These are phyloP conservation scores for Drosophila subquinaria DNA, from an alignment of 2,888 invertebrate species.

Conservation along the genomic window DNA sequence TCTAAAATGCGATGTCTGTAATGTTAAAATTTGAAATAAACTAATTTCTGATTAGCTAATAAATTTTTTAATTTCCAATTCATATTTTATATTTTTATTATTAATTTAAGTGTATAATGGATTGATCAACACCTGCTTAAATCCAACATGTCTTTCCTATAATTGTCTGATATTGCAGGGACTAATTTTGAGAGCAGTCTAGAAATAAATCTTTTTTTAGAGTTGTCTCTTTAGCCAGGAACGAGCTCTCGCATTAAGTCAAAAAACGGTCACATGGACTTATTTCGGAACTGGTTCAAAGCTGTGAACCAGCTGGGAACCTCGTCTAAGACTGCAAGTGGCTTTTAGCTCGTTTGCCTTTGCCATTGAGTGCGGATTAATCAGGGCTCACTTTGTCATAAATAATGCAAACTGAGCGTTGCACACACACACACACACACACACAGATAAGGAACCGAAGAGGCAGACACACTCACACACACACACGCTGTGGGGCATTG, in stretches of 20 bases:
- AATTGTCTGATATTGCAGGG: no score
- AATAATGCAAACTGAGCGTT: conserved; percentile 73
- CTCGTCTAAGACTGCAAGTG: conserved; percentile 28
- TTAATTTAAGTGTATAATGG: no score
- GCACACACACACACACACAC: conserved; percentile 33
- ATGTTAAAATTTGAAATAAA: no score
- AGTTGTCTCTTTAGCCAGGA: no score
- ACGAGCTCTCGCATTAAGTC: background rate
- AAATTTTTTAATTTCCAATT: no score
- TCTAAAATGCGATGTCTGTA: no score
- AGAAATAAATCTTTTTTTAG: no score
- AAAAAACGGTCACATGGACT: background rate
- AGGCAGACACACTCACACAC: conserved; percentile 16
- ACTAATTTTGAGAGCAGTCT: no score
- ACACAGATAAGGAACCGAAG: conserved; percentile 25
- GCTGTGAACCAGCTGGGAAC: conserved; percentile 11
- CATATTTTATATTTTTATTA: no score
- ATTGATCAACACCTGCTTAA: no score
- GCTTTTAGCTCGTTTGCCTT: conserved; percentile 29
- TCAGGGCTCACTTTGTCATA: conserved; percentile 76
- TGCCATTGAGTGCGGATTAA: conserved; percentile 69
- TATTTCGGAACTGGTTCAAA: conserved; percentile 32
- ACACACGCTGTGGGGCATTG: conserved; percentile 40
- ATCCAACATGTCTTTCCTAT: no score
- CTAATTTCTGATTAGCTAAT: no score